Percentiles rank a stretch among this genome's conserved stretches.
phyloP scores from a whole-genome alignment of 2,888 invertebrate species.

The Hemicrepidius hirtus region DNA sequence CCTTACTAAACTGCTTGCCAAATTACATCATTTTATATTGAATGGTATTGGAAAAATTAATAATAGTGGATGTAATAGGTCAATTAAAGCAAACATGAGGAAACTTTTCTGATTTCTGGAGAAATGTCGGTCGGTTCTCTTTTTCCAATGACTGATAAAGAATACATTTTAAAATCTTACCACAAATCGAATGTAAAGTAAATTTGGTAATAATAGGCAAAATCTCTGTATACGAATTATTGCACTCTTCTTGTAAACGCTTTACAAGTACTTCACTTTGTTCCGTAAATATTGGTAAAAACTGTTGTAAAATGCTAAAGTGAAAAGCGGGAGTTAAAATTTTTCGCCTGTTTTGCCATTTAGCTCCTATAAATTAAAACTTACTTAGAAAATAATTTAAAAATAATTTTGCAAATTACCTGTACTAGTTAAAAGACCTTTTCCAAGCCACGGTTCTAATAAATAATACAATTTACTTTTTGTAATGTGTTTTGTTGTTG shows the following conservation, averaged over 20 bases:
- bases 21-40: too few relatives aligned
- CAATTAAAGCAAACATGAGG: too few relatives aligned
- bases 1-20: too few relatives aligned
- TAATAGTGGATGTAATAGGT: too few relatives aligned
- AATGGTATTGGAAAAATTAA: too few relatives aligned
- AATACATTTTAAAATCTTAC: too few relatives aligned
- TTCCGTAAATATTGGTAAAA: constrained; percentile 65
- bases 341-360: constrained; percentile 70
- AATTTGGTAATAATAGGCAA: constrained; percentile 72
- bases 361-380: constrained; percentile 62
- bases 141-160: too few relatives aligned
- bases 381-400: too few relatives aligned
- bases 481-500: constrained; percentile 62
- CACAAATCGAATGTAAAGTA: constrained; percentile 74
- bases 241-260: constrained; percentile 58
- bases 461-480: constrained; percentile 66
- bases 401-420: constrained; percentile 58
- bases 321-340: constrained; percentile 71
- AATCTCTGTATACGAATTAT: constrained; percentile 67
- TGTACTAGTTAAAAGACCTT: constrained; percentile 68
- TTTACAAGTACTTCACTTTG: constrained; percentile 63
- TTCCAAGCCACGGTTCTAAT: constrained; percentile 67
- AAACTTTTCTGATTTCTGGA: too few relatives aligned
- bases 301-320: constrained; percentile 68
- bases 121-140: too few relatives aligned